These are phyloP conservation scores for Microctonus aethiopoides DNA, from an alignment of 2,888 invertebrate species.

Conservation along the genomic window DNA sequence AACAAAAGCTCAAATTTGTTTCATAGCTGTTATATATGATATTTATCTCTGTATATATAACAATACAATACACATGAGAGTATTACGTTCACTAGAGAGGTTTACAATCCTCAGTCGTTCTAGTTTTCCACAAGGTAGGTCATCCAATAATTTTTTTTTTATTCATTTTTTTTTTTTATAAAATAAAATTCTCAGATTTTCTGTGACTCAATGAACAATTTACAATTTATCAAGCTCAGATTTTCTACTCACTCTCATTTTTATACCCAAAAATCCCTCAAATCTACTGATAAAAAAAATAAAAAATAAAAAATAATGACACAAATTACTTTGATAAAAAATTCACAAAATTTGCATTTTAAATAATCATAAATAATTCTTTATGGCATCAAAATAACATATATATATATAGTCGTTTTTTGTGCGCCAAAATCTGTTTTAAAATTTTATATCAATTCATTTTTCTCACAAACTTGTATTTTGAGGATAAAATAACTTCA, in stretches of 20 bases:
- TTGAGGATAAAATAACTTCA: too few relatives aligned
- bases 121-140: conserved; percentile 4
- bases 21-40: neutral
- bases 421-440: too few relatives aligned
- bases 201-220: neutral
- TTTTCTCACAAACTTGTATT: too few relatives aligned
- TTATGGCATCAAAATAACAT: too few relatives aligned
- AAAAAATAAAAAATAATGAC: neutral
- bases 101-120: conserved; percentile 16
- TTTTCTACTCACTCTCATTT: neutral
- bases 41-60: neutral
- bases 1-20: neutral
- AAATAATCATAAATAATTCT: too few relatives aligned
- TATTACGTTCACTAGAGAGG: conserved; percentile 15
- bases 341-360: too few relatives aligned
- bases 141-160: too few relatives aligned
- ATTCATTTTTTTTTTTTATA: conserved; percentile 3
- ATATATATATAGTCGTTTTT: too few relatives aligned
- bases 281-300: neutral
- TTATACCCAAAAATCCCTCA: too few relatives aligned
- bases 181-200: neutral
- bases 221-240: conserved; percentile 4
- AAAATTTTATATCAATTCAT: too few relatives aligned
- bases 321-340: too few relatives aligned
- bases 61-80: neutral